Evolutionary conservation across 2,888 invertebrate species (phyloP).

Genomic region (Venustoraphidia nigricollis): DNA sequence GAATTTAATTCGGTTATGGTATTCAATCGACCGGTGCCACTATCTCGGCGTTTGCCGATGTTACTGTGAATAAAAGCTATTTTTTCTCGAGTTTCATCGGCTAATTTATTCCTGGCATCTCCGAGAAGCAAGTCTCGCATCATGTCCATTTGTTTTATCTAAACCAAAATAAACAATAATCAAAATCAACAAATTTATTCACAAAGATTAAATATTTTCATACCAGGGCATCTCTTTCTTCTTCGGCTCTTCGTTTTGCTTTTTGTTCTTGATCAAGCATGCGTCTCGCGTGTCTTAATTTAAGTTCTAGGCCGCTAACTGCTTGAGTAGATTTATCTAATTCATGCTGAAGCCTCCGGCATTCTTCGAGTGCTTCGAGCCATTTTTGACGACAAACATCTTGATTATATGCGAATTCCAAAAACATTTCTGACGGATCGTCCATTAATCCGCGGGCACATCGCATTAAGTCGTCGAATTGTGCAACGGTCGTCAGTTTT

Average conservation of each 20-base stretch:
- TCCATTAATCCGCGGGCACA: conserved; percentile 47
- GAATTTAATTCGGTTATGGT: conserved; percentile 21
- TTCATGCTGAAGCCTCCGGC: conserved; percentile 51
- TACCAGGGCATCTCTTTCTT: conserved; percentile 58
- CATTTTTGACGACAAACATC: conserved; percentile 56
- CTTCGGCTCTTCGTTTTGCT: conserved; percentile 48
- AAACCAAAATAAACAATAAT: conserved; percentile 19
- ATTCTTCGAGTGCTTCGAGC: conserved; percentile 52
- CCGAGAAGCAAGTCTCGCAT: conserved; percentile 55
- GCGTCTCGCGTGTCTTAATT: conserved; percentile 65
- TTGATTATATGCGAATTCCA: conserved; percentile 55
- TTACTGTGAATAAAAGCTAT: conserved; percentile 58
- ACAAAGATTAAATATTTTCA: conserved; percentile 11
- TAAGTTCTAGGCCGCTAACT: conserved; percentile 59
- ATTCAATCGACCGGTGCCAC: conserved; percentile 16
- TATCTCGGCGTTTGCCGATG: conserved; percentile 33
- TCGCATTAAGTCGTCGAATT: conserved; percentile 56
- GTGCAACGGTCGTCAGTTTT: conserved; percentile 45
- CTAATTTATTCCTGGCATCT: conserved; percentile 51
- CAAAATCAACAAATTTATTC: neutral
- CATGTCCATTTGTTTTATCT: conserved; percentile 44
- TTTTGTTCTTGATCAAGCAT: conserved; percentile 67
- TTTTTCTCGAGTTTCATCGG: conserved; percentile 69
- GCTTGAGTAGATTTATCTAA: conserved; percentile 56
- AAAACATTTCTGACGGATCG: conserved; percentile 55